Conservation (phyloP, 2,888 invertebrate species). For the Polydrusus tereticollis region DNA sequence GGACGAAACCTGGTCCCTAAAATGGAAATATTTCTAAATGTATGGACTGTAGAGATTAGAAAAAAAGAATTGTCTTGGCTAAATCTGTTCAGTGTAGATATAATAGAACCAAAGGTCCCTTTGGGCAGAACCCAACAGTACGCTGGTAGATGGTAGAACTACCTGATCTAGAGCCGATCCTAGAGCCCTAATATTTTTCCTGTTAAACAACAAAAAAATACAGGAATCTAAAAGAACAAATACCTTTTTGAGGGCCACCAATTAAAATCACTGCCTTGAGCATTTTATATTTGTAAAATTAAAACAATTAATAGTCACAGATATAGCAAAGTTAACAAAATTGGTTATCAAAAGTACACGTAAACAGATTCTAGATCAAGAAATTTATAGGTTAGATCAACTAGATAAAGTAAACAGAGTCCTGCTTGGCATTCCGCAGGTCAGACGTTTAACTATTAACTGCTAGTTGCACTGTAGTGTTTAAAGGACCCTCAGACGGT, state of each 20-base stretch:
- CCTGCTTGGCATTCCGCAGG: not conserved
- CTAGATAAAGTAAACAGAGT: not conserved
- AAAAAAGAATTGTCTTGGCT: too few relatives aligned
- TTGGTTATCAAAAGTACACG: constrained; percentile 6
- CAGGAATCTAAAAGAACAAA: not conserved
- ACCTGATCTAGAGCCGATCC: too few relatives aligned
- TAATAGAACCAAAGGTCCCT: too few relatives aligned
- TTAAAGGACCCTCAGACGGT: too few relatives aligned
- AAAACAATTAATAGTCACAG: not conserved
- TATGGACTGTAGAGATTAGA: too few relatives aligned
- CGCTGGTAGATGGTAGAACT: too few relatives aligned
- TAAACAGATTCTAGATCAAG: not conserved
- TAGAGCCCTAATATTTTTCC: too few relatives aligned
- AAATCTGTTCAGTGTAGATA: too few relatives aligned
- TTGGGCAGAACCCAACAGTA: too few relatives aligned
- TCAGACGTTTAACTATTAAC: not conserved
- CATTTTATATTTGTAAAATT: constrained; percentile 66
- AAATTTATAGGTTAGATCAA: not conserved
- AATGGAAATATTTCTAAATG: constrained; percentile 52
- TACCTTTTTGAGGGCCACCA: constrained; percentile 95
- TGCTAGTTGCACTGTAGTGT: too few relatives aligned
- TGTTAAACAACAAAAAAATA: not conserved
- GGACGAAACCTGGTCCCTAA: constrained; percentile 97
- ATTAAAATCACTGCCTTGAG: constrained; percentile 91
- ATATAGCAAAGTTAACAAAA: not conserved